Conservation (phyloP, 1,140 invertebrate species). For the Onthophagus taurus region DNA sequence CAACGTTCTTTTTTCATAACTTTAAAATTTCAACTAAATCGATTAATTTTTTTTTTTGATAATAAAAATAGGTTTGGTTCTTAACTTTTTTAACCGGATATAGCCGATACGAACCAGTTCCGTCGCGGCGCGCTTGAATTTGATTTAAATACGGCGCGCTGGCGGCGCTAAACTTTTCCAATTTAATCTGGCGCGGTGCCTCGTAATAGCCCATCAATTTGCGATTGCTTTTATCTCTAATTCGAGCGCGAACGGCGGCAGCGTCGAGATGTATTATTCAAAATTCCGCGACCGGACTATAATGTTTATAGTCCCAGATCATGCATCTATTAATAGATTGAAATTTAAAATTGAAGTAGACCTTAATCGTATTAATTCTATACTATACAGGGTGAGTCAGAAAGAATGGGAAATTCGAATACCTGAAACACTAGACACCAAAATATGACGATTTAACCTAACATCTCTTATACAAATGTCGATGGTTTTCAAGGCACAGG, state of each 20-base stretch:
- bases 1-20: too few species aligned
- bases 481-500: too few species aligned
- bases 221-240: conserved; percentile 17
- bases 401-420: background rate
- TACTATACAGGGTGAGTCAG: background rate
- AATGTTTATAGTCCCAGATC: conserved; percentile 14
- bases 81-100: too few species aligned
- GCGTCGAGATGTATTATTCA: conserved; percentile 15
- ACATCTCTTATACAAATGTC: conserved; percentile 1
- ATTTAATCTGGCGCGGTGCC: conserved; percentile 16
- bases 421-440: background rate
- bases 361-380: background rate
- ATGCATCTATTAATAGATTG: conserved; percentile 10
- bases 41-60: too few species aligned
- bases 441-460: too few species aligned
- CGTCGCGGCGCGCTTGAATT: background rate
- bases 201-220: conserved; percentile 18
- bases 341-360: conserved; percentile 9
- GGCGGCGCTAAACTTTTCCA: conserved; percentile 15
- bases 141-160: conserved; percentile 7
- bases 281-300: conserved; percentile 8
- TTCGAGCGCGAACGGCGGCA: conserved; percentile 10
- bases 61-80: too few species aligned
- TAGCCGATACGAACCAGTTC: background rate
- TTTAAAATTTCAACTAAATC: too few species aligned